Base-by-base conservation (phyloP, 2,797 vertebrate genomes). In the Ataeniobius toweri region DNA sequence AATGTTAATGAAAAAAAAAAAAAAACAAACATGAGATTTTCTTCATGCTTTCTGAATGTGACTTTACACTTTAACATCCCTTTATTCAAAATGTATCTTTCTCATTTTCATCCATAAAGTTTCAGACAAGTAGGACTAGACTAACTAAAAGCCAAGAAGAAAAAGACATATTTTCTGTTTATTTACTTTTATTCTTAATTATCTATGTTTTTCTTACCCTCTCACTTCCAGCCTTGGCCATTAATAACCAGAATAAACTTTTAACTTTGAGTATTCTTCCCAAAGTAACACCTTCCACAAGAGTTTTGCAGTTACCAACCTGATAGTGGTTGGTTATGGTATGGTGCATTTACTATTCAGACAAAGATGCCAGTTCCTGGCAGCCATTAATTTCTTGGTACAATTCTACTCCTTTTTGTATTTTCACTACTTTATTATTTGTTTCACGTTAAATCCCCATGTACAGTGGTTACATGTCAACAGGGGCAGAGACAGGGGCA, bases 391-490 rank as follows among this genome's bases (percentile, higher is more conserved):
- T 39, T 65, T 41, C 10, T 44, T 41, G 36, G 22, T 24, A 16
- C 4, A 67, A 24, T 53, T 55, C 73, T 63, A 44, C 70, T 70
- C 53, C 46, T 68, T 44, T 14, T 80, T 77, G 77, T 83, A 22
- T 39, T 74, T 67, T 79, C 26, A 70, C 55, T 76, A 6, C 20
- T 5, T 78, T 31, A 28, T 69, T 77, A 78, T 79, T 88, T 48
- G 16, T 5, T 86, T 84, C 8, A 41, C 0, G 9, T 39, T 24
- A 67, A 5, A 24, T 86, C 39, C 36, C 36, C 36, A 36, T 36
- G 36, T 36, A 36, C n/a, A 68, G 50, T 63, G 83, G n/a, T 1
- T 3, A 46, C 61, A 79, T 73, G 56, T 14, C 81, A 44, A 73
- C 36, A 67, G 48, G 67, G 48, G 41, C 48, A 59, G 58, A 80